phyloP scores from a whole-genome alignment of 1,140 invertebrate genomes.

The Oryzaephilus surinamensis region DNA sequence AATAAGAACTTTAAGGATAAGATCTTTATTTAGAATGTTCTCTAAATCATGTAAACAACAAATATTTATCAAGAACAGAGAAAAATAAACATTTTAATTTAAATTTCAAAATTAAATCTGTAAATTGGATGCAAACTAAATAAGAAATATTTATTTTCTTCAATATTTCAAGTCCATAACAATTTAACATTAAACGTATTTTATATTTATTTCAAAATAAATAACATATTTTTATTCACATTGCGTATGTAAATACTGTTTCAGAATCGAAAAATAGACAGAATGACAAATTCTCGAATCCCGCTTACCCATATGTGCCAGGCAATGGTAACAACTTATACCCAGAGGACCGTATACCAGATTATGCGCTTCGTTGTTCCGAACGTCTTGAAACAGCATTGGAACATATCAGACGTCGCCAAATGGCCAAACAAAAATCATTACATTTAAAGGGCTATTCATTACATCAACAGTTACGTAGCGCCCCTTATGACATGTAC shows the following conservation, averaged over 20 bases:
- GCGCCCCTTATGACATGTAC: constrained; percentile 52
- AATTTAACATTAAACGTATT: background rate
- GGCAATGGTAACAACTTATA: constrained; percentile 20
- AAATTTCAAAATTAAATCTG: no score
- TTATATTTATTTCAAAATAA: background rate
- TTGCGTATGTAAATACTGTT: constrained; percentile 1
- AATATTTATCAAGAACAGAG: no score
- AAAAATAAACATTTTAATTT: no score
- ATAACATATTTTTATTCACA: background rate
- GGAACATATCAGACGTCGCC: constrained; percentile 42
- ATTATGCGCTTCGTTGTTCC: constrained; percentile 34
- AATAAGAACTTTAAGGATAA: no score
- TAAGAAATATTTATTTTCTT: background rate
- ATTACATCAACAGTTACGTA: constrained; percentile 46
- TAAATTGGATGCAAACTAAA: no score
- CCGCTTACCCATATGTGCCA: constrained; percentile 23
- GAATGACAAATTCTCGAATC: constrained; percentile 30
- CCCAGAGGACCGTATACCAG: constrained; percentile 15
- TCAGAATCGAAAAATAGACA: constrained; percentile 20
- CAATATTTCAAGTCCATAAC: background rate
- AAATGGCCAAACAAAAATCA: constrained; percentile 43
- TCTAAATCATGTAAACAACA: no score
- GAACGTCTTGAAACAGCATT: constrained; percentile 43
- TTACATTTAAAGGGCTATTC: constrained; percentile 53
- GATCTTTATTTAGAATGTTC: no score